phyloP scores from a whole-genome alignment of 2,797 vertebrate species.

The Limosa lapponica region DNA sequence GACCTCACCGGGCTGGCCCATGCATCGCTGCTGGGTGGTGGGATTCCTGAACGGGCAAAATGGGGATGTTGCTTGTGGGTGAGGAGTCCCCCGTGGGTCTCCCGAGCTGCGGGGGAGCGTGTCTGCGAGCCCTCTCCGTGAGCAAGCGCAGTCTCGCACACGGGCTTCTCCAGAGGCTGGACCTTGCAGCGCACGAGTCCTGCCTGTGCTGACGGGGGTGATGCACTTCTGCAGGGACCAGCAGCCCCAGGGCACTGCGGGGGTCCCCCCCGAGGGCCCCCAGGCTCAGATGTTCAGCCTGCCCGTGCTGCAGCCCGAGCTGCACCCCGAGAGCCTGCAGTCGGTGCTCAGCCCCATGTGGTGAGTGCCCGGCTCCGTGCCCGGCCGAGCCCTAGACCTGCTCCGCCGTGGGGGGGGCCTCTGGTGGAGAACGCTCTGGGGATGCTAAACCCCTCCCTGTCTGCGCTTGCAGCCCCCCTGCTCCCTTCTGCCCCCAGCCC shows the following conservation, averaged over 20 bases:
- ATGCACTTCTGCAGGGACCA: neutral
- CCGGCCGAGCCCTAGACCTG: neutral
- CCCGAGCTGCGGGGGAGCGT: fast-evolving
- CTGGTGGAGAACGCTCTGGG: fast-evolving
- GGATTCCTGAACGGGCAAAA: neutral
- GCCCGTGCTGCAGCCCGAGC: neutral
- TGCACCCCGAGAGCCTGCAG: neutral
- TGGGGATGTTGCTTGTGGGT: neutral
- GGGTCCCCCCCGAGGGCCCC: fast-evolving
- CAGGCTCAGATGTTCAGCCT: neutral
- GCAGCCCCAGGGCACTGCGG: neutral
- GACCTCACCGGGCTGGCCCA: fast-evolving
- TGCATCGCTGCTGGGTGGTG: neutral
- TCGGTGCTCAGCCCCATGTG: neutral
- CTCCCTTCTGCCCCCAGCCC: slow-evolving; percentile 10
- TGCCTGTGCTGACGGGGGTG: neutral
- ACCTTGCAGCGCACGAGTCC: fast-evolving
- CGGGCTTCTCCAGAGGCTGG: fast-evolving
- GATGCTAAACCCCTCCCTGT: neutral
- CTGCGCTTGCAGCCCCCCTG: neutral
- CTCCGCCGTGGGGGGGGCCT: neutral
- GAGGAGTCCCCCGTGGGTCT: fast-evolving
- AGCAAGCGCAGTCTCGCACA: fast-evolving
- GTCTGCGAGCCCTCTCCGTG: fast-evolving
- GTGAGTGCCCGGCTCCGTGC: neutral